Evolutionary conservation across 1,140 invertebrate genomes (phyloP), one percentile per base, ranked within the genome.

Genomic region (Drosophila truncata): DNA sequence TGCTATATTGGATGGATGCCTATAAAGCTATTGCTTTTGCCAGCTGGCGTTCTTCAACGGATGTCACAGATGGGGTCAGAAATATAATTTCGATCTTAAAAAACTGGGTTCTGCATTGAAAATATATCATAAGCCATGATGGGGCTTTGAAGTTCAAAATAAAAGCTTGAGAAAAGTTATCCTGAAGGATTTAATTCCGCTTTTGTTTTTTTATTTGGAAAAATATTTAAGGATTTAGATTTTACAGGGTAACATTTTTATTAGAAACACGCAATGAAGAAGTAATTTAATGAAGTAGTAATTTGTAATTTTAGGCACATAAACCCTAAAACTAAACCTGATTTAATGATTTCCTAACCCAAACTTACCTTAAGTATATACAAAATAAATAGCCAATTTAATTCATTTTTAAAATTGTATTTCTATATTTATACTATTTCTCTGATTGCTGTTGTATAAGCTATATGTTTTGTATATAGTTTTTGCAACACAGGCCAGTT

Each of bases 401-500:
- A 49, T 29, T 18, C 13, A 18, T 14, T 50, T 54, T 20, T 10
- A 1, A 31, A 33, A 9, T 23, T 23, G n/a, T 54, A 14, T 54
- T 35, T 23, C 18, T 9, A 10, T 54, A 54, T 35, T 35, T 16
- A 10, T 23, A 23, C 18, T 41, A 60, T 0, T 29, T n/a, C 23
- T 14, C 20, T 41, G 35, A 25, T 31, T 20, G 4, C 35, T 31
- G 13, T n/a, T 39, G 61, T 39, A 35, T 20, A n/a, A 11, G 18
- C 33, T 10, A n/a, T 66, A 29, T 42, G 11, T 44, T 44, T 37
- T 16, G 14, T 70, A 55, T 31, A 20, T 59, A 77, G 72, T 78
- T 82, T 70, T 59, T 71, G 66, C 67, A 59, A 35, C 66, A 29
- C 69, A 49, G 33, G 42, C 42, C 82, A 87, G 83, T 86, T 86